Percentiles rank a stretch among this genome's conserved stretches.
These are phyloP conservation scores for Perizoma flavofasciatum DNA, from an alignment of 2,888 invertebrate genomes.

Conservation along the genomic window DNA sequence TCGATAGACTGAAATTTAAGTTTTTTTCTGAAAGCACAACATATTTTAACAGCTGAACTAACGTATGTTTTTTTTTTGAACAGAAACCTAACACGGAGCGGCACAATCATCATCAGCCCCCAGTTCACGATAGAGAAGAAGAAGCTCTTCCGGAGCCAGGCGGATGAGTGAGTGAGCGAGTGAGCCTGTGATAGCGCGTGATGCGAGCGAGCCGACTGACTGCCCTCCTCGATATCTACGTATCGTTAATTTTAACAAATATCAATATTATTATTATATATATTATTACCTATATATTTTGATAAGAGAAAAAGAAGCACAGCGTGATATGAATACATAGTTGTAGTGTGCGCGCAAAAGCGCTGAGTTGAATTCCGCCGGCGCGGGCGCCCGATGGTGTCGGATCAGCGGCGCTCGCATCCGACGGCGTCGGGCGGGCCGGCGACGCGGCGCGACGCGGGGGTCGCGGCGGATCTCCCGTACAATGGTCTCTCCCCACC, in stretches of 20 bases:
- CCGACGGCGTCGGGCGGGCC: constrained; percentile 51
- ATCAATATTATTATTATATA: constrained; percentile 83
- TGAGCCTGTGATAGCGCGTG: constrained; percentile 59
- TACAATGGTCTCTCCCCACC: constrained; percentile 43
- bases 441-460: constrained; percentile 43
- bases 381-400: constrained; percentile 36
- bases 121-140: constrained; percentile 95
- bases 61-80: constrained; percentile 43
- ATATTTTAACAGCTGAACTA: constrained; percentile 35
- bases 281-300: constrained; percentile 73
- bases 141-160: constrained; percentile 92
- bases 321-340: constrained; percentile 84
- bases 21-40: background rate
- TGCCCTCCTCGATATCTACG: constrained; percentile 81
- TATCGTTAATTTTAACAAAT: constrained; percentile 82
- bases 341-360: constrained; percentile 68
- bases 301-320: constrained; percentile 82
- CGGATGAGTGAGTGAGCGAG: constrained; percentile 63
- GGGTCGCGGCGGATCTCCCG: constrained; percentile 60
- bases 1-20: background rate
- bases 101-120: constrained; percentile 94
- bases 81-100: constrained; percentile 93
- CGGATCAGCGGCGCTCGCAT: constrained; percentile 28
- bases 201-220: constrained; percentile 77
- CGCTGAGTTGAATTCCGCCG: constrained; percentile 52